phyloP scores from a whole-genome alignment of 2,113 vertebrate genomes.

The Hydrolagus affinis region DNA sequence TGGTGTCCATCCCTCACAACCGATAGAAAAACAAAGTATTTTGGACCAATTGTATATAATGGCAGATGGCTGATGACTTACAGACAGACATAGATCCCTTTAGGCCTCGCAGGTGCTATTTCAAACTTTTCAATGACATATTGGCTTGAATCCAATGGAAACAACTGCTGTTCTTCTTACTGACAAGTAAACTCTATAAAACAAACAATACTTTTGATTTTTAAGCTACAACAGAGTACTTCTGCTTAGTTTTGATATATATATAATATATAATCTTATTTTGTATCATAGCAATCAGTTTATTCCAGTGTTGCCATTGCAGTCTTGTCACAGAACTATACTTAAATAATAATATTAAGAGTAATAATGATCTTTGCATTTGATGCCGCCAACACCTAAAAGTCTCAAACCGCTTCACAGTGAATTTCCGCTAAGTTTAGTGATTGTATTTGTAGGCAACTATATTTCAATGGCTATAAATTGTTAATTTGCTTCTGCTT shows the following conservation, averaged over 20 bases:
- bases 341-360: too few relatives aligned
- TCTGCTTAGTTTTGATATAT: too few relatives aligned
- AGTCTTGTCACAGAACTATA: too few relatives aligned
- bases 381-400: too few relatives aligned
- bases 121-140: background rate
- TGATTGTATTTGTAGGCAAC: too few relatives aligned
- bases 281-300: background rate
- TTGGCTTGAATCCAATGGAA: background rate
- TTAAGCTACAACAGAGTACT: background rate
- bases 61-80: background rate
- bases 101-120: background rate
- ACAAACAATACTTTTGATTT: background rate
- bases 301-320: background rate
- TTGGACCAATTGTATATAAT: background rate
- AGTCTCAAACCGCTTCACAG: too few relatives aligned
- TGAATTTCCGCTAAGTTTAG: too few relatives aligned
- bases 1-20: background rate
- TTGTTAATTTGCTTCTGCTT: conserved; percentile 6
- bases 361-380: too few relatives aligned
- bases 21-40: background rate
- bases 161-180: background rate
- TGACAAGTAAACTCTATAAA: background rate
- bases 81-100: background rate
- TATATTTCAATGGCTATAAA: background rate
- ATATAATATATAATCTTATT: too few relatives aligned